Evolutionary conservation across 53 echinoderm and acorn worm species (phyloP).

Genomic region (Patiria pectinifera): DNA sequence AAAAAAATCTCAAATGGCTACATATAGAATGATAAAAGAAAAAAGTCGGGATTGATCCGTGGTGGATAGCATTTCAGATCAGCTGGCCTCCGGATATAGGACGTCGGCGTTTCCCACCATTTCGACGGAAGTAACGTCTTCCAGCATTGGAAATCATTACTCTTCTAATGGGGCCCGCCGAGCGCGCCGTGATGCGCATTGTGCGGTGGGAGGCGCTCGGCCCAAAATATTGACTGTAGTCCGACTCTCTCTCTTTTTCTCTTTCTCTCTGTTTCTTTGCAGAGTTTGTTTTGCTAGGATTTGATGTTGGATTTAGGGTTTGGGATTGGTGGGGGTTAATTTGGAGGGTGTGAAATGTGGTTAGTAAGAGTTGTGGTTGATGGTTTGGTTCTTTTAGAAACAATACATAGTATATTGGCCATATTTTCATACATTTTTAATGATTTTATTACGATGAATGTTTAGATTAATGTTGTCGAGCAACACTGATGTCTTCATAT

Average conservation of each 20-base stretch:
- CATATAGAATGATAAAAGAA: background rate
- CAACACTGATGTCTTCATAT: too few species aligned
- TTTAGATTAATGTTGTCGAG: too few species aligned
- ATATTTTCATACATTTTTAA: too few species aligned
- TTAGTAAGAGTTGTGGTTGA: background rate
- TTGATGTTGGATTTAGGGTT: background rate
- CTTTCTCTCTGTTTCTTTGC: background rate
- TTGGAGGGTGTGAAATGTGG: background rate
- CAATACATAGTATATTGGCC: too few species aligned
- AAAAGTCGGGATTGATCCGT: conserved; percentile 38
- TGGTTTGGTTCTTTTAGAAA: too few species aligned
- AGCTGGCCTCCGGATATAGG: conserved; percentile 53
- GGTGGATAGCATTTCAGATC: conserved; percentile 57
- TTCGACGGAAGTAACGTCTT: conserved; percentile 44
- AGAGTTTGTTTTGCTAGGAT: background rate
- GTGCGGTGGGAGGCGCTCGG: conserved; percentile 1
- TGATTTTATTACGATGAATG: too few species aligned
- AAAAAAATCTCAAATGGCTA: conserved; percentile 14
- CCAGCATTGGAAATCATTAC: conserved; percentile 61
- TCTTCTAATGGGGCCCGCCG: conserved; percentile 45
- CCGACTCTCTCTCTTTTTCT: background rate
- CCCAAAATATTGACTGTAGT: conserved; percentile 15
- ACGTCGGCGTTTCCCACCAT: conserved; percentile 44
- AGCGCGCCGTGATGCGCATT: conserved; percentile 26
- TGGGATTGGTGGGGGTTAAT: background rate